These are phyloP conservation scores for Leuciscus idus DNA, from an alignment of 2,113 vertebrate species.

Conservation along the genomic window DNA sequence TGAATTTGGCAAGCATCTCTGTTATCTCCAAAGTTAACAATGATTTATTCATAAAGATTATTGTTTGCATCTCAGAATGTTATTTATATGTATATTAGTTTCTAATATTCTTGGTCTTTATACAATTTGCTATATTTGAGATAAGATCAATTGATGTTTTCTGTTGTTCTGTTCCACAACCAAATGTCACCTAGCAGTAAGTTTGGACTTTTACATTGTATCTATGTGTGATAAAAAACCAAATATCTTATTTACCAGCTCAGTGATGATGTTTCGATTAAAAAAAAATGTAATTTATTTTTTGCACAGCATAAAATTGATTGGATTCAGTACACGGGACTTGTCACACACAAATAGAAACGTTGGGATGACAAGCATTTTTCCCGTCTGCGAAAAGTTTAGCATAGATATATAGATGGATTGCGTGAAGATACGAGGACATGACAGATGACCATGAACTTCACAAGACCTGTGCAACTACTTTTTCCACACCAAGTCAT, in stretches of 20 bases:
- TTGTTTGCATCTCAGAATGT: background rate
- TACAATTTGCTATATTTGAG: background rate
- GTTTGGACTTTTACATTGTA: background rate
- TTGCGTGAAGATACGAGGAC: too few species aligned
- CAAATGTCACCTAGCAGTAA: background rate
- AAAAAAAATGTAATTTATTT: too few species aligned
- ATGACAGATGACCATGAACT: too few species aligned
- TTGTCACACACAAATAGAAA: too few species aligned
- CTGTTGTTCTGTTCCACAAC: background rate
- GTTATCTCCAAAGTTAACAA: background rate
- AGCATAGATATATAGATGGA: too few species aligned
- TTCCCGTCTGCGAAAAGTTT: too few species aligned
- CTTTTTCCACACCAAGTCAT: too few species aligned
- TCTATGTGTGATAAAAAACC: background rate
- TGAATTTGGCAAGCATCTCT: background rate
- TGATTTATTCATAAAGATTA: background rate
- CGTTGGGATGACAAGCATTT: too few species aligned
- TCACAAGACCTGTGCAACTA: too few species aligned
- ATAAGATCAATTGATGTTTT: background rate
- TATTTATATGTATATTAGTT: slow-evolving; percentile 3
- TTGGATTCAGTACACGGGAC: background rate
- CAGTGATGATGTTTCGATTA: background rate
- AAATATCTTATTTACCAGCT: background rate
- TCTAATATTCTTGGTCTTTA: background rate
- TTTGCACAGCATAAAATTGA: background rate